Conservation (phyloP, 2,797 vertebrate genomes). For the Channa striata region DNA sequence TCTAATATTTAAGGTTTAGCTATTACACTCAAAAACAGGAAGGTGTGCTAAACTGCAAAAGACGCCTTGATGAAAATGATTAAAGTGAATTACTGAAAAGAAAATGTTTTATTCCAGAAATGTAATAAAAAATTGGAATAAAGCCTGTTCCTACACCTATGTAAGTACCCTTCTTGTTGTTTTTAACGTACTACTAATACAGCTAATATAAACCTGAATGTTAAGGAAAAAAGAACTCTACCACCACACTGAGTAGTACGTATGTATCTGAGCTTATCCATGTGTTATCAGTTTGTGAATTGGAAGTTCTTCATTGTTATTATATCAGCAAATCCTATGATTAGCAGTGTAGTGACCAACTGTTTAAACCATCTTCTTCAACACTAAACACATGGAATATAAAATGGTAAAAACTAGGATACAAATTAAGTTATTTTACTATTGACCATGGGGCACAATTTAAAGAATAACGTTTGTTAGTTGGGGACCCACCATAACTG, state of each 20-base stretch:
- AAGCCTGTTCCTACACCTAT: too few relatives aligned
- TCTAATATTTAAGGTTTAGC: too few relatives aligned
- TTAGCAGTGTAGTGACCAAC: conserved; percentile 26
- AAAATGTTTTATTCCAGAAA: too few relatives aligned
- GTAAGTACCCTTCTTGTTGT: too few relatives aligned
- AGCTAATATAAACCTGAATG: conserved; percentile 36
- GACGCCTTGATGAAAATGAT: too few relatives aligned
- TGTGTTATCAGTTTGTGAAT: conserved; percentile 19
- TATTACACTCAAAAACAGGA: too few relatives aligned
- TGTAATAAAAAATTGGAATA: too few relatives aligned
- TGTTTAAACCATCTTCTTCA: conserved; percentile 16
- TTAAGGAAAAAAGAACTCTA: conserved; percentile 24
- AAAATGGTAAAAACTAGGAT: conserved; percentile 30
- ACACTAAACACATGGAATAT: conserved; percentile 12
- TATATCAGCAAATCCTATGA: conserved; percentile 27
- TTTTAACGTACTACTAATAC: conserved; percentile 65
- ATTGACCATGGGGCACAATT: conserved; percentile 32
- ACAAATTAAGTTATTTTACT: conserved; percentile 34
- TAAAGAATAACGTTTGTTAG: conserved; percentile 36
- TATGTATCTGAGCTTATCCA: background rate
- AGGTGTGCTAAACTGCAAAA: too few relatives aligned
- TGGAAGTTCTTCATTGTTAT: background rate
- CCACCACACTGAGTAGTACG: conserved; percentile 8
- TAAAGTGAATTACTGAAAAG: too few relatives aligned
- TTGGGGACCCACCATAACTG: conserved; percentile 52